Evolutionary conservation across 2,797 vertebrate species (phyloP), one percentile per base, ranked within the genome.

Genomic region (Odontamblyopus rebecca): DNA sequence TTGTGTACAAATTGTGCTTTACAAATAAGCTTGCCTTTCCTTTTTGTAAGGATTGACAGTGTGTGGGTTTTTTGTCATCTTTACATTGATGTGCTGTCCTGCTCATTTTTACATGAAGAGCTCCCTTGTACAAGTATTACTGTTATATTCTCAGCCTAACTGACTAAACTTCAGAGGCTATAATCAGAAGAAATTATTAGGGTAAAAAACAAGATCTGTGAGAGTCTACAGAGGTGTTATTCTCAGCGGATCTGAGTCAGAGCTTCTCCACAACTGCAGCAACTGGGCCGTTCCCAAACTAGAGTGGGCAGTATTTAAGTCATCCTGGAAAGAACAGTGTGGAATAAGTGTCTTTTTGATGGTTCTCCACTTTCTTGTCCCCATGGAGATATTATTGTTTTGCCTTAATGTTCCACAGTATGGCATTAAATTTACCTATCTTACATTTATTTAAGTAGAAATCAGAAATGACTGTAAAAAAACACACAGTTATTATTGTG

Each of bases 171-270:
- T 30, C 19, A 54, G 51, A n/a, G 18, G 29, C 27, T 29, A 57
- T 26, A 29, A 60, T 60, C 57, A 60, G 6, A 30, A 30, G 57
- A 29, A 59, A 59, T 59, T 5, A 60, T 60, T 16, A 29, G 57
- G 27, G 57, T 29, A 16, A 60, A 60, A 60, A 27, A 27, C 12
- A 27, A 60, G 27, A 30, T 62, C 32, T 38, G 13, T 16, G 27
- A 26, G 57, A 59, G 59, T 61, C 59, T 29, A 32, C 15, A 29
- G 6, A 59, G 15, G 26, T 29, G 26, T 29, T 61, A 18, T 38
- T 62, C 61, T 62, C 61, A 35, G 32, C 19, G 18, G 61, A 62
- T 62, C 30, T 62, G 61, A 62, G 61, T 62, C 61, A 62, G 61
- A 62, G 60, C 26, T 5, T 61, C 30, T 61, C 18, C 16, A n/a